These are phyloP conservation scores for Tachina grossa DNA, from an alignment of 2,888 invertebrate genomes.

Conservation along the genomic window DNA sequence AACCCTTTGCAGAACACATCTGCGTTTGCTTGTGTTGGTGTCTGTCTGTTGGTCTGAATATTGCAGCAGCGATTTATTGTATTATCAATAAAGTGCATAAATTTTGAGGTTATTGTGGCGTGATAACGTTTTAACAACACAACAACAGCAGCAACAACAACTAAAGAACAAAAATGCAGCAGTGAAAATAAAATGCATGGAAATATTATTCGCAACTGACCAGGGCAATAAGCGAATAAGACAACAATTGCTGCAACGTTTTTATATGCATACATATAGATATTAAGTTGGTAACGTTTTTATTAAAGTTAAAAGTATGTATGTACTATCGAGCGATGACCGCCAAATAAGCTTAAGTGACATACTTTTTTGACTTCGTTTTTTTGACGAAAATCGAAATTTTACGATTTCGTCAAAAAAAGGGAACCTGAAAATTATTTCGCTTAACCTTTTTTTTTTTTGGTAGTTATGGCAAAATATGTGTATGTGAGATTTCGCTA, in stretches of 20 bases:
- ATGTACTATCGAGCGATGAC: too few relatives aligned
- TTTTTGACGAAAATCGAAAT: too few relatives aligned
- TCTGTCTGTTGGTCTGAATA: constrained; percentile 49
- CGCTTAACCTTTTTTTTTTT: too few relatives aligned
- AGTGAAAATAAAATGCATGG: constrained; percentile 8
- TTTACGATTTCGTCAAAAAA: too few relatives aligned
- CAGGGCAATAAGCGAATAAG: constrained; percentile 46
- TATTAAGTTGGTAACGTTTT: background rate
- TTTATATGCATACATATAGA: background rate
- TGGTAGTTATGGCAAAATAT: too few relatives aligned
- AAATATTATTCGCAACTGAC: constrained; percentile 61
- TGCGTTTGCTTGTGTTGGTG: constrained; percentile 33
- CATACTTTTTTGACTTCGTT: too few relatives aligned
- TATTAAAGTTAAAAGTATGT: background rate
- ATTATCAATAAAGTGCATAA: constrained; percentile 83
- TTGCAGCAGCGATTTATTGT: constrained; percentile 75
- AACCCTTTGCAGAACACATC: constrained; percentile 18
- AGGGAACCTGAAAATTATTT: too few relatives aligned
- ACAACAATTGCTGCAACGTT: constrained; percentile 17
- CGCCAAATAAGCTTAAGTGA: too few relatives aligned
- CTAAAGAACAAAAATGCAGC: background rate
- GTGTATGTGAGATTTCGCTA: too few relatives aligned
- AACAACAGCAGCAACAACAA: constrained; percentile 17
- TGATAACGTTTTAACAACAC: constrained; percentile 73
- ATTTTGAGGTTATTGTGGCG: constrained; percentile 82